Percentiles rank a stretch among this genome's conserved stretches.
Evolutionary conservation across 1,140 invertebrate genomes (phyloP).

Genomic region (Marisa cornuarietis): DNA sequence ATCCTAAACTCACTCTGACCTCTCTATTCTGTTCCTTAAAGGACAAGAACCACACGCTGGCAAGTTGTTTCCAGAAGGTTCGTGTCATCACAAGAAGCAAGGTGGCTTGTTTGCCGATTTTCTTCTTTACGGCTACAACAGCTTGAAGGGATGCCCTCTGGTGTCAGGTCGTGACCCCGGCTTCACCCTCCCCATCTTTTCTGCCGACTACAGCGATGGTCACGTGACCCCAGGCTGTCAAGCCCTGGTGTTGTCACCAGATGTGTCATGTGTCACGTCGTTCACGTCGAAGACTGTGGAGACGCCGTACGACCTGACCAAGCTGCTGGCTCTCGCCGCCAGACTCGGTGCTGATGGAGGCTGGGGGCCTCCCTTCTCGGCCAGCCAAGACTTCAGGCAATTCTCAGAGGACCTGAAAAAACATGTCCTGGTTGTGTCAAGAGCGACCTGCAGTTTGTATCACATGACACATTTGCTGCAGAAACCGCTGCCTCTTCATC

Average conservation of each 20-base stretch:
- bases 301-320: not conserved
- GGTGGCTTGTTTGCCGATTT: slow-evolving; percentile 5
- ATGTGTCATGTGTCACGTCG: not conserved
- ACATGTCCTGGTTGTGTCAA: too few relatives aligned
- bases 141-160: slow-evolving; percentile 12
- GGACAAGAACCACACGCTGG: not conserved
- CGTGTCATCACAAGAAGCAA: not conserved
- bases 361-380: not conserved
- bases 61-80: not conserved
- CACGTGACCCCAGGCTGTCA: too few relatives aligned
- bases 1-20: too few relatives aligned
- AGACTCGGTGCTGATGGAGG: not conserved
- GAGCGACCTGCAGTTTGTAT: too few relatives aligned
- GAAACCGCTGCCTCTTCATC: too few relatives aligned
- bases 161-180: slow-evolving; percentile 18
- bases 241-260: too few relatives aligned
- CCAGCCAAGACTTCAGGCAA: not conserved
- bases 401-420: not conserved
- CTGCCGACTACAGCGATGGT: slow-evolving; percentile 3
- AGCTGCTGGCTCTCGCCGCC: not conserved
- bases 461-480: too few relatives aligned
- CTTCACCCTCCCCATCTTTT: slow-evolving; percentile 21
- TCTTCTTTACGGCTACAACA: slow-evolving; percentile 17
- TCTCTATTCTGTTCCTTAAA: too few relatives aligned
- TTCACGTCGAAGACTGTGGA: not conserved